Base-by-base conservation (phyloP, 2,888 invertebrate species). In the Aplocera efformata region DNA sequence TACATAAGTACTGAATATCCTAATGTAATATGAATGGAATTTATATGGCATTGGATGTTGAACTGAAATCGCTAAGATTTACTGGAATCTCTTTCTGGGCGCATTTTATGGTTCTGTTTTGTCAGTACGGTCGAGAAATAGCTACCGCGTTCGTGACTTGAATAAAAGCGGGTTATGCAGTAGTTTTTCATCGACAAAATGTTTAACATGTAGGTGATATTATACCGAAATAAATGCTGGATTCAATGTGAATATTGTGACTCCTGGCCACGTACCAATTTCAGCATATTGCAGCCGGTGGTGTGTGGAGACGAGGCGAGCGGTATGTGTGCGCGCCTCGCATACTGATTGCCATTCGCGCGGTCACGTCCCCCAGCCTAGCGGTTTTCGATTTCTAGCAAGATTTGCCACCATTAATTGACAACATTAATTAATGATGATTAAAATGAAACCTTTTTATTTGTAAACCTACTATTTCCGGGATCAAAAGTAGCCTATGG, bases 251-350 rank as follows among this genome's bases (percentile, higher is more conserved):
- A 63, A 70, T 72, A 72, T 75, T 72, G 67, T 71, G 68, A 62
- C 62, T 58, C 56, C 62, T 61, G 61, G 61, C 72, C 78, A 78
- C 79, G 81, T 79, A 78, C 77, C 78, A 79, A 79, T 80, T 81
- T 79, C 74, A 75, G 76, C 77, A 75, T 80, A 80, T 80, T 81
- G 82, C 82, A 79, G 73, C 69, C 66, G 69, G 72, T 64, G 63
- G 72, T 60, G 69, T 61, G 65, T 53, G 53, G 57, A 53, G 60
- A 62, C 61, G 69, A 55, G 66, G 50, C 45, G 40, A 45, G 66
- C 67, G 64, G 70, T 64, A 59, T 69, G 67, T 64, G 67, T 46
- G 64, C 58, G 53, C 72, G 67, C 42, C 55, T 60, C 62, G 81
- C 77, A 79, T 83, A 80, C 74, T 78, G 72, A 83, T 79, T 56